Conservation (phyloP, 1,140 invertebrate species). For the Acyrthosiphon pisum region DNA sequence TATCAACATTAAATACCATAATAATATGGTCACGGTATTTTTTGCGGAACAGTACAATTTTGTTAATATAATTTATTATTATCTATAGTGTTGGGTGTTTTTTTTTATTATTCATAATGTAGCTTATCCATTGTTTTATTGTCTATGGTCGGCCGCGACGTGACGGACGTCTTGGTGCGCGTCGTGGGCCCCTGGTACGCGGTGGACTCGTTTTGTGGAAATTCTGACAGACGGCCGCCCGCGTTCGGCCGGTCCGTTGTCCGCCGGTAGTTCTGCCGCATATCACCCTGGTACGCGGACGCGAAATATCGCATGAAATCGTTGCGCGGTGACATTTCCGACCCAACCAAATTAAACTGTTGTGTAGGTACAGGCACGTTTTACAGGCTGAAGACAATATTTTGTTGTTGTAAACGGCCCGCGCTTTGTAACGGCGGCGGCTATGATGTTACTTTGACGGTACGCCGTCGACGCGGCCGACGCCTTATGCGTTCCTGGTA, state of each 20-base stretch:
- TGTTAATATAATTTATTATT: too few species aligned
- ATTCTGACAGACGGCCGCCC: not conserved
- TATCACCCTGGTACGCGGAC: slow-evolving; percentile 34
- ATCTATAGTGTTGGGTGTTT: too few species aligned
- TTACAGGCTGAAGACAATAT: not conserved
- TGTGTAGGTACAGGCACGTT: not conserved
- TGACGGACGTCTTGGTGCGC: not conserved
- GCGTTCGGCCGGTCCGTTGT: not conserved
- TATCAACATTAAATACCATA: too few species aligned
- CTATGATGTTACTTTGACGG: not conserved
- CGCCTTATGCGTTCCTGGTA: not conserved
- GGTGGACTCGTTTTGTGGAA: slow-evolving; percentile 51
- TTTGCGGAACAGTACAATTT: too few species aligned
- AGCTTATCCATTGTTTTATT: not conserved
- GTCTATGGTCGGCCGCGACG: not conserved
- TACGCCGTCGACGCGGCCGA: not conserved
- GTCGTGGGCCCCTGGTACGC: not conserved
- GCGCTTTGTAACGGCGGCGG: not conserved
- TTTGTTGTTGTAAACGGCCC: not conserved
- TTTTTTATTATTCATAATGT: too few species aligned
- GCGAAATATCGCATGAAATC: slow-evolving; percentile 55
- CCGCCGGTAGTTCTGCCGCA: not conserved
- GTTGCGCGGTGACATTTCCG: slow-evolving; percentile 45
- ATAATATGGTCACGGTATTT: too few species aligned
- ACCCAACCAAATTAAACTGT: not conserved